phyloP scores from a whole-genome alignment of 2,888 invertebrate species.

The Heterodera filipjevi region DNA sequence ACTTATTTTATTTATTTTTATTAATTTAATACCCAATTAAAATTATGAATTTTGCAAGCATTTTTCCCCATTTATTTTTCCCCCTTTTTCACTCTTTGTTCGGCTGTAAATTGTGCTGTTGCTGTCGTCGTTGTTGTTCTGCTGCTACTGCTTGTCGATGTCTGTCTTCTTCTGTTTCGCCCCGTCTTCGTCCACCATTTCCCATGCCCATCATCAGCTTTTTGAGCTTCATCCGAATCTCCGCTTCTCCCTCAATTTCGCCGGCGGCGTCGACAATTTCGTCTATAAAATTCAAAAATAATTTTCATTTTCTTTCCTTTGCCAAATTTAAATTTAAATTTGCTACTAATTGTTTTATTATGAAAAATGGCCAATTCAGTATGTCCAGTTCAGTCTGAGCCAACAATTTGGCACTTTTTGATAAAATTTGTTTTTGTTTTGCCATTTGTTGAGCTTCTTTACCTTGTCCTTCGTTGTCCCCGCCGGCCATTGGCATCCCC shows the following conservation, averaged over 20 bases:
- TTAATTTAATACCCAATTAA: not conserved
- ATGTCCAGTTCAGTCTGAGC: too few relatives aligned
- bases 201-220: slow-evolving; percentile 1
- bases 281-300: not conserved
- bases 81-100: not conserved
- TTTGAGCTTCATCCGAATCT: not conserved
- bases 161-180: not conserved
- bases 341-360: too few relatives aligned
- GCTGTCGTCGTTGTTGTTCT: not conserved
- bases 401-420: too few relatives aligned
- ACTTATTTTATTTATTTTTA: slow-evolving; percentile 22
- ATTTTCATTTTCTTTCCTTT: too few relatives aligned
- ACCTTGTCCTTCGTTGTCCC: not conserved
- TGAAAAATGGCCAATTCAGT: too few relatives aligned
- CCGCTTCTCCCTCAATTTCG: not conserved
- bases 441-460: not conserved
- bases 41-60: not conserved
- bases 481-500: not conserved
- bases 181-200: not conserved
- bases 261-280: not conserved
- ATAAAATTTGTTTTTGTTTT: not conserved
- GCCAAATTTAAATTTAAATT: too few relatives aligned
- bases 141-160: not conserved
- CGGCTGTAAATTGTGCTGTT: not conserved
- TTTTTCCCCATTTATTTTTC: not conserved